These are phyloP conservation scores for Pyrgus malvae DNA, from an alignment of 2,888 invertebrate genomes.

Conservation along the genomic window DNA sequence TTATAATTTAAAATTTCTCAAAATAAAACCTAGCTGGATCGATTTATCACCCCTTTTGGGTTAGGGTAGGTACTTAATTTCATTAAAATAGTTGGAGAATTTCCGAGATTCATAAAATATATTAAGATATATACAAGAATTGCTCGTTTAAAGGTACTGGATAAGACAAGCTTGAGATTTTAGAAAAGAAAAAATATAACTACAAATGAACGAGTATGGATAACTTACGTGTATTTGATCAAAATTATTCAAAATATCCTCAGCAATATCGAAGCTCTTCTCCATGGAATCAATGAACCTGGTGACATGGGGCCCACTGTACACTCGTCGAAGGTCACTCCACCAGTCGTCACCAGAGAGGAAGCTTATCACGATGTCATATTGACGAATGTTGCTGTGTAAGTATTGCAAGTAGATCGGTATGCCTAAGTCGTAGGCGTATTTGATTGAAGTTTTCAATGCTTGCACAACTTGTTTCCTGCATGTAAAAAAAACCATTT, in stretches of 20 bases:
- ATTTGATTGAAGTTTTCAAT: slow-evolving; percentile 52
- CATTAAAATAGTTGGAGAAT: no score
- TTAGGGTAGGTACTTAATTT: no score
- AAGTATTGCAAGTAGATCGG: slow-evolving; percentile 66
- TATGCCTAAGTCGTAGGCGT: slow-evolving; percentile 62
- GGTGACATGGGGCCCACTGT: slow-evolving; percentile 53
- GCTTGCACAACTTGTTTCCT: slow-evolving; percentile 53
- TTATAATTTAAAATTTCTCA: no score
- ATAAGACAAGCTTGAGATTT: no score
- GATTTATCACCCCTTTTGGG: no score
- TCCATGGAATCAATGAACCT: slow-evolving; percentile 60
- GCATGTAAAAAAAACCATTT: slow-evolving; percentile 32
- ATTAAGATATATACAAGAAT: no score
- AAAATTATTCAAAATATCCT: slow-evolving; percentile 60
- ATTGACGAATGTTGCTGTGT: slow-evolving; percentile 59
- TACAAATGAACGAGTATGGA: no score
- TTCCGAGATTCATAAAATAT: no score
- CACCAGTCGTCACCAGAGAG: slow-evolving; percentile 70
- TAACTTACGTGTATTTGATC: slow-evolving; percentile 73
- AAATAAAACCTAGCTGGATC: no score
- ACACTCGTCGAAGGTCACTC: slow-evolving; percentile 51
- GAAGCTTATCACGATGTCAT: slow-evolving; percentile 58
- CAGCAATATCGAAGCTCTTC: slow-evolving; percentile 57
- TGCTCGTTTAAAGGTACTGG: no score
- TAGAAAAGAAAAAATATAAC: no score